These are phyloP conservation scores for Meriones unguiculatus DNA, from an alignment of 2,113 vertebrate species.

Conservation along the genomic window DNA sequence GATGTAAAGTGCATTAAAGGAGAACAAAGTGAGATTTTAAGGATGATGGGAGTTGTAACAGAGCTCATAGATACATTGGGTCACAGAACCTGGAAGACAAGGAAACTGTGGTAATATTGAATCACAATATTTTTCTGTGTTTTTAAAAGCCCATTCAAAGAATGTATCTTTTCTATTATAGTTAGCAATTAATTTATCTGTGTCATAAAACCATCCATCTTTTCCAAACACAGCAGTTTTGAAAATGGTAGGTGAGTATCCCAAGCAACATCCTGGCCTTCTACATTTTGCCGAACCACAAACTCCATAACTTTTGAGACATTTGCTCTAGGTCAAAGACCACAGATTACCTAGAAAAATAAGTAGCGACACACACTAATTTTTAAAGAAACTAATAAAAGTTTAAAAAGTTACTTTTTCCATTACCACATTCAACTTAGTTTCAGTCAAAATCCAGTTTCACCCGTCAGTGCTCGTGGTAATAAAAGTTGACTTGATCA, in stretches of 20 bases:
- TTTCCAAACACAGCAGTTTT: slow-evolving; percentile 29
- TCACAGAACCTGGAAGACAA: slow-evolving; percentile 35
- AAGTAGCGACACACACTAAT: background rate
- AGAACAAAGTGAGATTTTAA: slow-evolving; percentile 67
- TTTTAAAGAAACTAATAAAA: background rate
- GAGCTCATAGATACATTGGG: slow-evolving; percentile 39
- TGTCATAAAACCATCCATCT: slow-evolving; percentile 6
- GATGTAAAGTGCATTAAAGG: slow-evolving; percentile 54
- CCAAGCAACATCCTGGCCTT: background rate
- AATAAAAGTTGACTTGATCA: slow-evolving; percentile 37
- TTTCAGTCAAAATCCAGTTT: slow-evolving; percentile 30
- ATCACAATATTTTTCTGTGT: slow-evolving; percentile 17
- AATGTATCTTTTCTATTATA: slow-evolving; percentile 41
- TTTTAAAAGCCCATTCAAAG: slow-evolving; percentile 60
- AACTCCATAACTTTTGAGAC: background rate
- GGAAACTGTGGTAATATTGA: background rate
- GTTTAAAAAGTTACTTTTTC: background rate
- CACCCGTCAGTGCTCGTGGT: background rate
- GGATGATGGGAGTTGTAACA: slow-evolving; percentile 38
- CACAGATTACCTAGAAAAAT: background rate
- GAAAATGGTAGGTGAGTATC: background rate
- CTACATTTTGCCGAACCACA: background rate
- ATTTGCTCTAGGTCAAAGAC: slow-evolving; percentile 29
- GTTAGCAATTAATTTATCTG: slow-evolving; percentile 11
- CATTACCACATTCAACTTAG: background rate